A percentile compares a stretch with the other conserved stretches of the same genome.
Evolutionary conservation across 2,888 invertebrate species (phyloP).

Genomic region (Atherix ibis): DNA sequence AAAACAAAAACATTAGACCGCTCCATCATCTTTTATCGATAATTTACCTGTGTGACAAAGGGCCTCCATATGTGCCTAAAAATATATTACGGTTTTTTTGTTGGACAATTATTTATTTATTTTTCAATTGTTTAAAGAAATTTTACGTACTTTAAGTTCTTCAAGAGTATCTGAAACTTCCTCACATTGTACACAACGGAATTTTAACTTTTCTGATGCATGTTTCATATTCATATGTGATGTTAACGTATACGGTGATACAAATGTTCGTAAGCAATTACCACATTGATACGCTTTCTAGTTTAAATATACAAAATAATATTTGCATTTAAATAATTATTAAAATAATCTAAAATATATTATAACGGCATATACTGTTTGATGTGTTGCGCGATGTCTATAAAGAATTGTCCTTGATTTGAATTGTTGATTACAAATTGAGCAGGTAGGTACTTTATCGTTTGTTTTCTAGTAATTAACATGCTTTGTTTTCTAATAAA

Average conservation of each 20-base stretch:
- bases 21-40: not conserved
- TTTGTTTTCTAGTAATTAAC: constrained; percentile 29
- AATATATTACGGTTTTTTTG: too few relatives aligned
- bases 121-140: not conserved
- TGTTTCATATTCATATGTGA: constrained; percentile 30
- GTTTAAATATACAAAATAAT: constrained; percentile 5
- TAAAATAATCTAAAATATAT: constrained; percentile 1
- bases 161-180: constrained; percentile 43
- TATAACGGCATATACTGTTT: constrained; percentile 24
- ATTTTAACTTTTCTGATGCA: constrained; percentile 24
- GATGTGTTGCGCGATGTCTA: constrained; percentile 45
- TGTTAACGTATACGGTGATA: constrained; percentile 24
- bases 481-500: constrained; percentile 2
- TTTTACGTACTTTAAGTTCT: constrained; percentile 35
- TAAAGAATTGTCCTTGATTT: constrained; percentile 43
- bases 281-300: constrained; percentile 25
- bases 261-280: constrained; percentile 32
- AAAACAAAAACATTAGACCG: too few relatives aligned
- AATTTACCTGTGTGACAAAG: constrained; percentile 1
- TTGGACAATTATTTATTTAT: not conserved
- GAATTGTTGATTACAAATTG: constrained; percentile 43
- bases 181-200: constrained; percentile 39
- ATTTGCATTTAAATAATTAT: not conserved
- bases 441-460: constrained; percentile 42
- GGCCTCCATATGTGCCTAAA: constrained; percentile 7